Conservation (phyloP, 2,888 invertebrate species). For the Suillia variegata region DNA sequence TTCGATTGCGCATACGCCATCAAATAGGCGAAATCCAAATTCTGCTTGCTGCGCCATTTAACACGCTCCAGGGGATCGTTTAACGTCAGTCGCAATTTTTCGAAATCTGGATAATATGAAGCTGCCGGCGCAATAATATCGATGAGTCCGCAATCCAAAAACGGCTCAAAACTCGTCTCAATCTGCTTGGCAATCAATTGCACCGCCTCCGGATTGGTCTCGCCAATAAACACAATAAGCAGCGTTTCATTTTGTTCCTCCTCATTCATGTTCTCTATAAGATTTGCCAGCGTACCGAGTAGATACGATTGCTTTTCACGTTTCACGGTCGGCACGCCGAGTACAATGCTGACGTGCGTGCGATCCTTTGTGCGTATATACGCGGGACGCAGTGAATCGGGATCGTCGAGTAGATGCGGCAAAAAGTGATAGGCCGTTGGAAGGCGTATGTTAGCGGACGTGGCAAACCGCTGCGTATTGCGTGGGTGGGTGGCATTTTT, state of each 20-base stretch:
- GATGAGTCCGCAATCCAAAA: slow-evolving; percentile 79
- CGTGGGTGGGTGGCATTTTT: slow-evolving; percentile 63
- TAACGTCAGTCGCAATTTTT: slow-evolving; percentile 75
- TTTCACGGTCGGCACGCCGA: slow-evolving; percentile 86
- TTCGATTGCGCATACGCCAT: slow-evolving; percentile 92
- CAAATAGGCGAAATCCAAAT: slow-evolving; percentile 89
- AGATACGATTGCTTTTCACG: slow-evolving; percentile 88
- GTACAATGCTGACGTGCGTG: slow-evolving; percentile 77
- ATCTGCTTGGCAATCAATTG: slow-evolving; percentile 76
- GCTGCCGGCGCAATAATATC: slow-evolving; percentile 87
- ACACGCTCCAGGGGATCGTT: slow-evolving; percentile 86
- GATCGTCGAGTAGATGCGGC: slow-evolving; percentile 83
- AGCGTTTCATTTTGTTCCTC: slow-evolving; percentile 77
- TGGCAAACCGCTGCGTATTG: slow-evolving; percentile 54
- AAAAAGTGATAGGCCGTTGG: slow-evolving; percentile 85
- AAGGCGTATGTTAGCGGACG: slow-evolving; percentile 65
- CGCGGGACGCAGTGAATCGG: slow-evolving; percentile 77
- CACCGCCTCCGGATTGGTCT: slow-evolving; percentile 80
- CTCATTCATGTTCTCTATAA: slow-evolving; percentile 78
- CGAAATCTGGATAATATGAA: slow-evolving; percentile 87
- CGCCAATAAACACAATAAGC: slow-evolving; percentile 86
- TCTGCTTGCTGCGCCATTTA: slow-evolving; percentile 93
- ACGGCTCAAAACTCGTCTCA: slow-evolving; percentile 74
- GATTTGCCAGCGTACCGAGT: slow-evolving; percentile 81
- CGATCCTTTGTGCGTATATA: slow-evolving; percentile 77